Conservation (phyloP, 2,797 vertebrate genomes). For the Enteromius fasciolatus region DNA sequence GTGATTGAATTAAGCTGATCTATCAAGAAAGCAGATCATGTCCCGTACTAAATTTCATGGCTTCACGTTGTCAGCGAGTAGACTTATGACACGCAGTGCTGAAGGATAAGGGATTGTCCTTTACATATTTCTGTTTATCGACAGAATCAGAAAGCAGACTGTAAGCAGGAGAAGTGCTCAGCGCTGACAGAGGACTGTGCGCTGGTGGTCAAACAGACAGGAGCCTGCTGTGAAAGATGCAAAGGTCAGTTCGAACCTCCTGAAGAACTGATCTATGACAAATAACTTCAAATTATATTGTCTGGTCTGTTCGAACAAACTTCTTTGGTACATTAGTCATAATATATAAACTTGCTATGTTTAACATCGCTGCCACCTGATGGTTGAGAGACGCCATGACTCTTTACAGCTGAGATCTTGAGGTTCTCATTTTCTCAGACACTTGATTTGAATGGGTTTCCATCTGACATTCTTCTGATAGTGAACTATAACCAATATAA, state of each 20-base stretch:
- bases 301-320: background rate
- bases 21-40: background rate
- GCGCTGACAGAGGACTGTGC: constrained; percentile 89
- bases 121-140: background rate
- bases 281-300: background rate
- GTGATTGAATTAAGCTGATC: constrained; percentile 38
- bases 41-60: background rate
- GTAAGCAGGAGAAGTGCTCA: constrained; percentile 94
- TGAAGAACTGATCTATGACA: background rate
- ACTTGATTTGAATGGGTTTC: background rate
- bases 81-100: too few relatives aligned
- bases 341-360: background rate
- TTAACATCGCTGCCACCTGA: constrained; percentile 13
- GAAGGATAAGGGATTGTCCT: background rate
- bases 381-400: constrained; percentile 43
- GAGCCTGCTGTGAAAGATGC: constrained; percentile 93
- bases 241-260: constrained; percentile 81
- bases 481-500: background rate
- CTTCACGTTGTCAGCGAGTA: background rate
- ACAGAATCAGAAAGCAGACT: constrained; percentile 93
- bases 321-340: background rate
- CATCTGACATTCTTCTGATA: background rate
- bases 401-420: background rate
- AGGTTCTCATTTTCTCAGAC: background rate
- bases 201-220: constrained; percentile 92